phyloP scores from a whole-genome alignment of 1,140 invertebrate genomes.

The Oedothorax gibbosus region DNA sequence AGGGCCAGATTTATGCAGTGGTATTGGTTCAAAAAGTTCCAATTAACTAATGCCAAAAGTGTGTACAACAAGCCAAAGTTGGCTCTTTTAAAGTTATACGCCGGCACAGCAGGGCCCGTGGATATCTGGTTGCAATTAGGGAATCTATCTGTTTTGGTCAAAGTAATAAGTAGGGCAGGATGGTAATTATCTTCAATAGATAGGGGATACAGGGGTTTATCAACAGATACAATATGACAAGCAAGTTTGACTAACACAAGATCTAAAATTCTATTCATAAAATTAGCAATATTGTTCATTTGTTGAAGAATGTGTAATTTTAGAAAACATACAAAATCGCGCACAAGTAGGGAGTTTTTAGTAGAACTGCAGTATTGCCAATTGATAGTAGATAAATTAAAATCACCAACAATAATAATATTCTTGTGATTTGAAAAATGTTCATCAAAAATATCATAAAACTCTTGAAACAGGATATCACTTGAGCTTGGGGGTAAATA shows the following conservation, averaged over 20 bases:
- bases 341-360: background rate
- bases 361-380: background rate
- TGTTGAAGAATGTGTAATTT: background rate
- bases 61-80: no score
- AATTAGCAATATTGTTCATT: background rate
- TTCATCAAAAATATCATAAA: conserved; percentile 8
- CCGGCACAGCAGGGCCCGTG: no score
- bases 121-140: no score
- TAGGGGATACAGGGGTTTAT: background rate
- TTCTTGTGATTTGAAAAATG: background rate
- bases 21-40: no score
- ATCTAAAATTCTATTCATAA: background rate
- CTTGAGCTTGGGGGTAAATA: background rate
- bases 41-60: no score
- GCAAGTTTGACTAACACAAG: background rate
- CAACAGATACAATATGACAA: background rate
- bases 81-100: no score
- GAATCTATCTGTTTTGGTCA: background rate
- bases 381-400: background rate
- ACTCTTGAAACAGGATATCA: background rate
- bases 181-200: background rate
- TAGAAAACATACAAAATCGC: background rate
- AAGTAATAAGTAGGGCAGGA: background rate
- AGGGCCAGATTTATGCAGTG: no score
- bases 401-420: background rate